Evolutionary conservation across 2,797 vertebrate species (phyloP).

Genomic region (Vireo griseus): DNA sequence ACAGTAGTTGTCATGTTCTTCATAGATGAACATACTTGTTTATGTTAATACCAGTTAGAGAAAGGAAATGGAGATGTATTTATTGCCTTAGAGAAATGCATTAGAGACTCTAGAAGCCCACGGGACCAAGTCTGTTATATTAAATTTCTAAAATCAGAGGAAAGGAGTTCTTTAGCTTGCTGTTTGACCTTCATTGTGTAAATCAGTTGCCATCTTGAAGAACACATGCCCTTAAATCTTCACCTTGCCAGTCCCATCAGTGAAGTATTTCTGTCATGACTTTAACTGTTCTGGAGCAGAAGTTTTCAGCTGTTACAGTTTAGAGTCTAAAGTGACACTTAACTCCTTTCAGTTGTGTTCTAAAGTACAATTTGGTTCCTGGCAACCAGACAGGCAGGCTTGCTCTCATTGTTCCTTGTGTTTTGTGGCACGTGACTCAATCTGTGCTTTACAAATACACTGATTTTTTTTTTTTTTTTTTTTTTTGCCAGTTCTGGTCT

Average conservation of each 20-base stretch:
- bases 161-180: neutral
- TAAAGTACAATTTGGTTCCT: neutral
- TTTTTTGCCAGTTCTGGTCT: neutral
- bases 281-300: neutral
- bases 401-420: neutral
- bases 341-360: neutral
- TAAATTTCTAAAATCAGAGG: neutral
- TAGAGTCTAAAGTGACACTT: neutral
- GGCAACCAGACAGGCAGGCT: neutral
- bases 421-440: neutral
- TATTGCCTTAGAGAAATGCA: neutral
- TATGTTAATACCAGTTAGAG: neutral
- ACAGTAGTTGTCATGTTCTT: neutral
- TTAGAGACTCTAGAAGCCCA: neutral
- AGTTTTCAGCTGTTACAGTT: neutral
- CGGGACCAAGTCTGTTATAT: accelerated
- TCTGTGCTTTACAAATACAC: neutral
- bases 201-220: neutral
- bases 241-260: neutral
- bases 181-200: neutral
- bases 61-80: neutral
- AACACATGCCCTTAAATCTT: neutral
- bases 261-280: neutral
- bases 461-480: neutral
- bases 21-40: neutral